phyloP scores from a whole-genome alignment of 2,797 vertebrate species.

The Acanthis flammea region DNA sequence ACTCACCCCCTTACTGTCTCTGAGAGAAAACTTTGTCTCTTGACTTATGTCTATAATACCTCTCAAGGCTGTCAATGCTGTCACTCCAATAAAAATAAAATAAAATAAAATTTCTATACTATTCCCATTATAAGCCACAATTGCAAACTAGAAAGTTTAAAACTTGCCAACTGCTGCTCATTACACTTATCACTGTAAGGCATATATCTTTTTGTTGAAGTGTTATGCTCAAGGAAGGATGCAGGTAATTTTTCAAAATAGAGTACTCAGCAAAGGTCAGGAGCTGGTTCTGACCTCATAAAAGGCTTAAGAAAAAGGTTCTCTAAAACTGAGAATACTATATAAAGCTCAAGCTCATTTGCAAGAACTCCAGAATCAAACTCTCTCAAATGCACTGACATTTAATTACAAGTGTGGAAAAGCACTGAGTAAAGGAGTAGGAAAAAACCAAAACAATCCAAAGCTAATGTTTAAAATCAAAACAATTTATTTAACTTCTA shows the following conservation, averaged over 20 bases:
- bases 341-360: background rate
- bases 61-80: background rate
- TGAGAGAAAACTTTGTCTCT: background rate
- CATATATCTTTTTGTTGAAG: background rate
- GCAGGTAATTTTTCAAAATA: background rate
- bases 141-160: background rate
- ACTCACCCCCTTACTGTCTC: background rate
- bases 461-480: conserved; percentile 1
- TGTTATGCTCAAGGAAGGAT: background rate
- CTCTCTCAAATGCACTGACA: background rate
- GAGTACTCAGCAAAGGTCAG: background rate
- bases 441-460: background rate
- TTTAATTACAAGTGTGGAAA: background rate
- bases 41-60: background rate
- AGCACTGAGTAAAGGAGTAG: background rate
- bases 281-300: background rate
- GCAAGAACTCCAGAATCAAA: background rate
- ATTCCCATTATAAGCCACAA: background rate
- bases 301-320: conserved; percentile 5
- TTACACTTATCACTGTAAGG: background rate
- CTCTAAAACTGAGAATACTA: background rate
- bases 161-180: background rate
- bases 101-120: background rate
- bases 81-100: background rate
- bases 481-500: background rate